Evolutionary conservation across 2,113 vertebrate genomes (phyloP).

Genomic region (Toxotes jaculatrix): DNA sequence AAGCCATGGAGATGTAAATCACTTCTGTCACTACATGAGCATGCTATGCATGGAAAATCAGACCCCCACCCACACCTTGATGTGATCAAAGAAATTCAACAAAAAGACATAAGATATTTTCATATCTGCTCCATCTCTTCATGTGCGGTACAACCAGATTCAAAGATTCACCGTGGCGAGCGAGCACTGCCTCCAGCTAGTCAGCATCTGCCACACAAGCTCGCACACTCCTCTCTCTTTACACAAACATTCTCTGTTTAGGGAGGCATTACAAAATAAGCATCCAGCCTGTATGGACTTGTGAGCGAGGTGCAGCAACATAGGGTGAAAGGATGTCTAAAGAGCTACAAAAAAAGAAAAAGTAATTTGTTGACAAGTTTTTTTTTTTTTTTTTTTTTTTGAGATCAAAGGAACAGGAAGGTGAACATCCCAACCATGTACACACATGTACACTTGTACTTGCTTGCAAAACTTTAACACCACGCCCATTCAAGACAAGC

Average conservation of each 20-base stretch:
- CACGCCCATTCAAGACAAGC: conserved; percentile 6
- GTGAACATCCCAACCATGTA: background rate
- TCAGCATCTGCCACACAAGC: conserved; percentile 40
- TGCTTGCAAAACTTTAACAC: background rate
- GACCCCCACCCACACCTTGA: background rate
- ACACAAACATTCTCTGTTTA: conserved; percentile 38
- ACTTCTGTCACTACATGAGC: background rate
- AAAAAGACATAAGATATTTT: background rate
- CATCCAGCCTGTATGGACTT: conserved; percentile 66
- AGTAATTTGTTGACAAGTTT: conserved; percentile 6
- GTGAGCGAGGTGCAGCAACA: conserved; percentile 31
- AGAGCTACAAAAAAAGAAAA: conserved; percentile 25
- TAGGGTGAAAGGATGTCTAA: conserved; percentile 17
- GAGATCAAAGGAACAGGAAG: conserved; percentile 10
- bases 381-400: conserved; percentile 11
- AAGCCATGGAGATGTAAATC: conserved; percentile 22
- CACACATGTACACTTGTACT: conserved; percentile 2
- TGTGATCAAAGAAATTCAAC: conserved; percentile 20
- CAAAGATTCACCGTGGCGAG: conserved; percentile 13
- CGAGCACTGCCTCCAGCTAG: conserved; percentile 34
- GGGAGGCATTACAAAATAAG: conserved; percentile 62
- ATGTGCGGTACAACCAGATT: conserved; percentile 24
- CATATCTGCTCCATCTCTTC: background rate
- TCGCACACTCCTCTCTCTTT: conserved; percentile 35
- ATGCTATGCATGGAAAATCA: background rate